phyloP scores from a whole-genome alignment of 2,113 vertebrate species.

The Spheniscus mendiculus region DNA sequence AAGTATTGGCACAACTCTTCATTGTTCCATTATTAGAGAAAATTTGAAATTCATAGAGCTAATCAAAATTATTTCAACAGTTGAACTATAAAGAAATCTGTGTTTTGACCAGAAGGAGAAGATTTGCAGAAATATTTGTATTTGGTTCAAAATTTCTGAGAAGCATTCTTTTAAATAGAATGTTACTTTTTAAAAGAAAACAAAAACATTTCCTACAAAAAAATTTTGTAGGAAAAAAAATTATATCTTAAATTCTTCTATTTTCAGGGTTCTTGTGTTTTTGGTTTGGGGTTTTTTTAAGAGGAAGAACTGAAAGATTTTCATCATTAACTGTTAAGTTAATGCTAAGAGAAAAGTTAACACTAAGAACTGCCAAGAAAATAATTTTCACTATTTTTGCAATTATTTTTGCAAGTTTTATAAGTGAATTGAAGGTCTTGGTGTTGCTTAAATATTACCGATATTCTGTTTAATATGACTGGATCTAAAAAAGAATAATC shows the following conservation, averaged over 20 bases:
- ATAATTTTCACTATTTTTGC: background rate
- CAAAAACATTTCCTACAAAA: no score
- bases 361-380: background rate
- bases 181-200: background rate
- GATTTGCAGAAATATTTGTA: background rate
- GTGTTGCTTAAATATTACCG: background rate
- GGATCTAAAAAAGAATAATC: background rate
- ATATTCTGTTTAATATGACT: background rate
- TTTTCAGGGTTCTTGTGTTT: background rate
- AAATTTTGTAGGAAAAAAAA: background rate
- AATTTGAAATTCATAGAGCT: background rate
- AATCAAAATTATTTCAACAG: background rate
- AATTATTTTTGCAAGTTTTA: background rate
- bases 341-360: background rate
- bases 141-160: background rate
- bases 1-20: background rate
- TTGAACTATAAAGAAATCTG: background rate
- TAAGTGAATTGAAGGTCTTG: background rate
- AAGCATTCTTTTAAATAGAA: background rate
- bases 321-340: background rate
- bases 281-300: fast-evolving
- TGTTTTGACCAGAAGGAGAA: background rate
- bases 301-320: background rate
- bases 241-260: background rate
- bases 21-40: background rate